Conservation (phyloP, 2,113 vertebrate genomes). For the Micromys minutus region DNA sequence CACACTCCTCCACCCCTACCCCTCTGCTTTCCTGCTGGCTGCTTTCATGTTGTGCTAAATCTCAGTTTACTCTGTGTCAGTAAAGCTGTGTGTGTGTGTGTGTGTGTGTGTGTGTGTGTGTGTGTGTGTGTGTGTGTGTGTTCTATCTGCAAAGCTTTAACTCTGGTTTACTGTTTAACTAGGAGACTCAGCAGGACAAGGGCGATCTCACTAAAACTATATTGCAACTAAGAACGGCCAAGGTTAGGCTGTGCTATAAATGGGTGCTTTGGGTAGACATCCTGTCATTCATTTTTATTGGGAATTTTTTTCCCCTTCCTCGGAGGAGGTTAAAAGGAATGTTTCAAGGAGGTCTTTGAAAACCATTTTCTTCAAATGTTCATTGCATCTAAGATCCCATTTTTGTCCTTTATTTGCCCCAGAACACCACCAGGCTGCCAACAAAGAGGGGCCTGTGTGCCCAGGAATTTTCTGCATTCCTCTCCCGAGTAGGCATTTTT, state of each 20-base stretch:
- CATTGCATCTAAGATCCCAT: slow-evolving; percentile 90
- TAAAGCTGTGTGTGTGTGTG: slow-evolving; percentile 47
- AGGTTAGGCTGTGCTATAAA: slow-evolving; percentile 74
- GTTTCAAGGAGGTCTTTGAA: slow-evolving; percentile 89
- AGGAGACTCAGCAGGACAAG: slow-evolving; percentile 77
- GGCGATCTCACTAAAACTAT: slow-evolving; percentile 71
- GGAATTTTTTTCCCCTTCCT: slow-evolving; percentile 69
- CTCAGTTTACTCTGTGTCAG: slow-evolving; percentile 44
- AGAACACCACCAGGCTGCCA: slow-evolving; percentile 90
- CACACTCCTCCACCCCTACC: background rate
- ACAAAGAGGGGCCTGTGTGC: slow-evolving; percentile 97
- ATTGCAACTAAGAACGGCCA: slow-evolving; percentile 75
- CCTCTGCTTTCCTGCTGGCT: slow-evolving; percentile 56
- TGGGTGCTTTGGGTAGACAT: slow-evolving; percentile 75
- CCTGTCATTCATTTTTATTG: slow-evolving; percentile 80
- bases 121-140: slow-evolving; percentile 25
- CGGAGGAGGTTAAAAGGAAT: slow-evolving; percentile 66
- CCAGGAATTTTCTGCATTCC: slow-evolving; percentile 98
- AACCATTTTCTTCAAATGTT: slow-evolving; percentile 92
- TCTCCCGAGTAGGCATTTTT: slow-evolving; percentile 96
- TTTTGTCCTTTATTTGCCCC: slow-evolving; percentile 95
- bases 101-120: slow-evolving; percentile 44
- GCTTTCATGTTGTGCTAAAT: slow-evolving; percentile 46
- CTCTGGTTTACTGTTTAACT: slow-evolving; percentile 76
- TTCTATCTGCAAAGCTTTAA: slow-evolving; percentile 78